A percentile compares a stretch with the other conserved stretches of the same genome.
Evolutionary conservation across 2,797 vertebrate genomes (phyloP).

Genomic region (Eurystomus glaucurus): DNA sequence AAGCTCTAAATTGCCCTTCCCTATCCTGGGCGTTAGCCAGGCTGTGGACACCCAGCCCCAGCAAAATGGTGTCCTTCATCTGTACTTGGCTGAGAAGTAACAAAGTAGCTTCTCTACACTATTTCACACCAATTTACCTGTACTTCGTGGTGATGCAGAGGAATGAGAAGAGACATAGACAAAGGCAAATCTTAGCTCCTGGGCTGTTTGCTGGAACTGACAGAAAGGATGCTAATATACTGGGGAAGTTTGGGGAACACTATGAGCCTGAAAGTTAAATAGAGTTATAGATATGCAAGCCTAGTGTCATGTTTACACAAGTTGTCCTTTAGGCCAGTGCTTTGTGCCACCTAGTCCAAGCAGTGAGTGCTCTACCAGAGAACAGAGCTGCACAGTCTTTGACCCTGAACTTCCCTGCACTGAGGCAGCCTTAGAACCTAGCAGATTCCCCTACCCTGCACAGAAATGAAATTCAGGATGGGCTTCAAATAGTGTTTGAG

Average conservation of each 20-base stretch:
- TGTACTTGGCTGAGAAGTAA: not conserved
- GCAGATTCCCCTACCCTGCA: not conserved
- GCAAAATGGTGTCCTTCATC: not conserved
- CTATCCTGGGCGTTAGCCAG: not conserved
- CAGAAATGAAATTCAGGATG: not conserved
- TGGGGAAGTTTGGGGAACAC: not conserved
- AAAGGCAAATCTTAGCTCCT: not conserved
- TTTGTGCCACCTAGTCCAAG: not conserved
- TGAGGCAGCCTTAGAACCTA: not conserved
- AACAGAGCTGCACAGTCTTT: not conserved
- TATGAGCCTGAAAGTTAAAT: not conserved
- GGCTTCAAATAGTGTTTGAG: not conserved
- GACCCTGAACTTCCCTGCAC: not conserved
- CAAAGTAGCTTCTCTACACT: not conserved
- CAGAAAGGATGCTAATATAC: not conserved
- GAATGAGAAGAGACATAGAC: not conserved
- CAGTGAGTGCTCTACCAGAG: not conserved
- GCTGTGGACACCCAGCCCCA: not conserved
- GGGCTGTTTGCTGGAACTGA: not conserved
- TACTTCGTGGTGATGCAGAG: not conserved
- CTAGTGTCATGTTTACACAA: not conserved
- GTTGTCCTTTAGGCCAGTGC: not conserved
- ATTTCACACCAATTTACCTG: not conserved
- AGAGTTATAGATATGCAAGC: not conserved
- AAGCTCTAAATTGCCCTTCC: not conserved